Evolutionary conservation across 1,140 invertebrate species (phyloP).

Genomic region (Lordiphosa mommai): DNA sequence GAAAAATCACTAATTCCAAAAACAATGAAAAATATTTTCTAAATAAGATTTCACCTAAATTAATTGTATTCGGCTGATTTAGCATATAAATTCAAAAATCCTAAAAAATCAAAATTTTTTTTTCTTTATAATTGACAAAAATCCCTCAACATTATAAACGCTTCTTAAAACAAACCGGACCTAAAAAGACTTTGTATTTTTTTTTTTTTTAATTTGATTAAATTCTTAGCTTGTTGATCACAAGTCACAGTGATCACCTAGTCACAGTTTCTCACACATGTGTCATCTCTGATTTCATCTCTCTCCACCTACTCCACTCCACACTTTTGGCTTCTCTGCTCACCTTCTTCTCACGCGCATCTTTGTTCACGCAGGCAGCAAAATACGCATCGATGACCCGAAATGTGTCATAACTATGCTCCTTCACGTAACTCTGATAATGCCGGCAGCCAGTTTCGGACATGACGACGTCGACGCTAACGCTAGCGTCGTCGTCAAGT

Average conservation of each 20-base stretch:
- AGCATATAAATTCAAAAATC: no score
- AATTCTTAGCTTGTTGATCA: no score
- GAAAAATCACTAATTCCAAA: no score
- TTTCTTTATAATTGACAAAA: no score
- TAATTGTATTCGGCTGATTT: no score
- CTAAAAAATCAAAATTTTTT: no score
- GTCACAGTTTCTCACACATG: slow-evolving; percentile 20
- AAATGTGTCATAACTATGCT: slow-evolving; percentile 82
- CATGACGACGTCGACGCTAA: slow-evolving; percentile 64
- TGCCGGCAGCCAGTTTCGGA: slow-evolving; percentile 78
- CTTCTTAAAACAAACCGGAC: no score
- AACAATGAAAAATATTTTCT: no score
- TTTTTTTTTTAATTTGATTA: no score
- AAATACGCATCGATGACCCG: slow-evolving; percentile 87
- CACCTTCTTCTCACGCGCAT: slow-evolving; percentile 87
- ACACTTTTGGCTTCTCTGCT: slow-evolving; percentile 6
- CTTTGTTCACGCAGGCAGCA: slow-evolving; percentile 85
- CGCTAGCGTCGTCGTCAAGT: slow-evolving; percentile 31
- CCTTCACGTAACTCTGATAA: slow-evolving; percentile 76
- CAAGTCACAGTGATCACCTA: slow-evolving; percentile 4
- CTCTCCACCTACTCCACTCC: not conserved
- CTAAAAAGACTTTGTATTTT: no score
- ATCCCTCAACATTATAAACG: no score
- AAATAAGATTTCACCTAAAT: no score
- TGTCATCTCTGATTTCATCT: slow-evolving; percentile 22